Conservation (phyloP, 92 coral and sea anemone genomes). For the Desmophyllum pertusum region DNA sequence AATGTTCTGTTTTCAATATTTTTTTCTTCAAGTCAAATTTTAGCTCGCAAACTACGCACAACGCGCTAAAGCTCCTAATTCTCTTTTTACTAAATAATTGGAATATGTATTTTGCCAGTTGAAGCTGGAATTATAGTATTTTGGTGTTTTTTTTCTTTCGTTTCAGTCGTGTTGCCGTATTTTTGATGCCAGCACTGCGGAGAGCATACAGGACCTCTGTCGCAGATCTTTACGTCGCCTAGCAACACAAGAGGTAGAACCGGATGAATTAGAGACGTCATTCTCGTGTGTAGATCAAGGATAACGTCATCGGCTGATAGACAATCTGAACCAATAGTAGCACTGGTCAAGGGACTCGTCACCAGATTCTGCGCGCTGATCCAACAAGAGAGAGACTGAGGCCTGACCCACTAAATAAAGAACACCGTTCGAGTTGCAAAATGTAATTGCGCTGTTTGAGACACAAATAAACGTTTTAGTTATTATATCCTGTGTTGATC, state of each 20-base stretch:
- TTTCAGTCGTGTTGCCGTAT: slow-evolving; percentile 72
- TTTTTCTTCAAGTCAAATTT: too few species aligned
- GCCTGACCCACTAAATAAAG: background rate
- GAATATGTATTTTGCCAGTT: too few species aligned
- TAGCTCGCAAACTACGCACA: too few species aligned
- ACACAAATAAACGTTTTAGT: slow-evolving; percentile 10
- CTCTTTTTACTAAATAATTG: too few species aligned
- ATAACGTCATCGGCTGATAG: slow-evolving; percentile 29
- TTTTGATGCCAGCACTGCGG: slow-evolving; percentile 72
- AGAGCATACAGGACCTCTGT: slow-evolving; percentile 73
- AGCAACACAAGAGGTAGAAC: slow-evolving; percentile 71
- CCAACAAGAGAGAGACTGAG: background rate
- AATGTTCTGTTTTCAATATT: too few species aligned
- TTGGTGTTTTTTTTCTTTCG: background rate
- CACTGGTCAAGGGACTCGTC: background rate
- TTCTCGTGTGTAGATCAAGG: slow-evolving; percentile 44
- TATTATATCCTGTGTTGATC: background rate
- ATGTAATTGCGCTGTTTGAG: background rate
- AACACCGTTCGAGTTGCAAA: background rate
- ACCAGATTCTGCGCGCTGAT: slow-evolving; percentile 8
- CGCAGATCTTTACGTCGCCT: slow-evolving; percentile 79
- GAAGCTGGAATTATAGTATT: too few species aligned
- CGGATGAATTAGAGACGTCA: slow-evolving; percentile 33
- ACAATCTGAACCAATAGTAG: background rate
- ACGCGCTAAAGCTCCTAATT: too few species aligned